Evolutionary conservation across 2,797 vertebrate genomes (phyloP), one percentile per base, ranked within the genome.

Genomic region (Catharus ustulatus): DNA sequence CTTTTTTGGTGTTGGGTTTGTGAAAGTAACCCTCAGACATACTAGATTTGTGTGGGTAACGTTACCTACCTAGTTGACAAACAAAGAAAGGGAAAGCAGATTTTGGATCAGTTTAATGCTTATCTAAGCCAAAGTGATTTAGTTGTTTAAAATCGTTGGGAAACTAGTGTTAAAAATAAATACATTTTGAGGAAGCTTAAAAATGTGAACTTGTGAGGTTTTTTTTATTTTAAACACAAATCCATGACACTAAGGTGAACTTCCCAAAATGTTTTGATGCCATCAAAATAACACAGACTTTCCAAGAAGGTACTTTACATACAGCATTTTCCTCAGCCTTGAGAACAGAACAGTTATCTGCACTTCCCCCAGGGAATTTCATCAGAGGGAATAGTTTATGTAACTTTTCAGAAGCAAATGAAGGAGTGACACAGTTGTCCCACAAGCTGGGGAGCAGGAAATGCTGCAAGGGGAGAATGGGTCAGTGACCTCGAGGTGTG

Each of bases 391-490:
- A 63, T 4, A 76, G 64, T 82, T 92, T 49, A 24, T 81, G 11
- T 72, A 67, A 57, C 34, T 86, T 57, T 71, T 34, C 36, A 82
- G 77, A 73, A 90, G 43, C 79, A 55, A 66, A 58, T 5, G 27
- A 62, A 84, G n/a, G 58, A 78, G 30, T 82, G 63, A 69, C 48
- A 34, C 13, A 57, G 52, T 77, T 77, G 57, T 77, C 38, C 75
- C 42, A 15, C 54, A 61, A 57, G 3, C 52, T 62, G 61, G 24
- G 45, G 63, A 87, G 29, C 14, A 59, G 55, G 51, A 84, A 69
- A 23, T 0, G 0, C 30, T 66, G 51, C 27, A 3, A 0, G 6
- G 15, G n/a, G 23, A 43, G 13, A 15, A 13, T 26, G 9, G 7
- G 3, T 63, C 26, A 26, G 54, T 45, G 52, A 22, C 24, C 36